Base-by-base conservation (phyloP, 2,888 invertebrate genomes). In the Melitaea athalia region DNA sequence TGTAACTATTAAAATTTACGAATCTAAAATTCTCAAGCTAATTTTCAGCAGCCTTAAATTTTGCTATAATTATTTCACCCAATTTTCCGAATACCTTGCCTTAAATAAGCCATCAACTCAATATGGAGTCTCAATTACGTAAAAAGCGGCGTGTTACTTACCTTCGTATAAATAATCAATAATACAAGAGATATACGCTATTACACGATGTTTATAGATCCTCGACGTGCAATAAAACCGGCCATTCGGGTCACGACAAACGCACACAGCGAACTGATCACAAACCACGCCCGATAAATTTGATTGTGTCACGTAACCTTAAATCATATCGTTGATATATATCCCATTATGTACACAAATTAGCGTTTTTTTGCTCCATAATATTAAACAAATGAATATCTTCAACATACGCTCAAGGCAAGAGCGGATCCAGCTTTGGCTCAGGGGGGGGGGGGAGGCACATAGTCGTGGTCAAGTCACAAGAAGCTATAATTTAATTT, bases 191-290 rank as follows among this genome's bases (percentile, higher is more conserved):
- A 59, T 59, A 64, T 43, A 59, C 15, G 59, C 64, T 59, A 59
- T 59, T 59, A 64, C 59, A 59, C 43, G 57, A 17, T 43, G 59
- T 65, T 65, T 65, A 65, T 65, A 15, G 65, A 52, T 65, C 59
- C 65, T 42, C 43, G 49, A 65, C 12, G 49, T 65, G 49, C 33
- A 64, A 33, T 64, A 59, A 65, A 49, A 49, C 53, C 45, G 52
- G 43, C 63, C 55, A 49, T 49, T 49, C 47, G n/a, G 6, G 14
- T 14, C n/a, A 49, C 47, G 4, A n/a, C 47, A 49, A n/a, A n/a
- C 47, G 47, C 47, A 49, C 14, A 49, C 45, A 5, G 0, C 14
- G 12, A 45, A 38, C 38, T 5, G 0, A 38, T 38, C 38, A 38
- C 24, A 24, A 24, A 24, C 38, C 38, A 8, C 38, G 0, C 8